phyloP scores from a whole-genome alignment of 2,113 vertebrate species.

The Blennius ocellaris region DNA sequence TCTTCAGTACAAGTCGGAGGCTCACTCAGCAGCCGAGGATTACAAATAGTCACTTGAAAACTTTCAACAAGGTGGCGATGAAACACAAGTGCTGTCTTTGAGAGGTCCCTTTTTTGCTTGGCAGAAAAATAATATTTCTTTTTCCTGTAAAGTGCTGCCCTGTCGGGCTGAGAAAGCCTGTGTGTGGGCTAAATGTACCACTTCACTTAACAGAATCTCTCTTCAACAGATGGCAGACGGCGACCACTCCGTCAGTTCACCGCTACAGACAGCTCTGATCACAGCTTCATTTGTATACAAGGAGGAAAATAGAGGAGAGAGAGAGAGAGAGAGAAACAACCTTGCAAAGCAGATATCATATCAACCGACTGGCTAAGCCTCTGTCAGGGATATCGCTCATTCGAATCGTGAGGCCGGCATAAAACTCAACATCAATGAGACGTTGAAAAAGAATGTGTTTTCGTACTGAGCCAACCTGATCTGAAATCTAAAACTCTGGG shows the following conservation, averaged over 20 bases:
- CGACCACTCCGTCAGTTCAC: slow-evolving; percentile 5
- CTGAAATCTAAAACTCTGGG: slow-evolving; percentile 29
- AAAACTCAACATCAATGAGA: slow-evolving; percentile 42
- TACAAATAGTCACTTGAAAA: neutral
- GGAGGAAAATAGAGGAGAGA: neutral
- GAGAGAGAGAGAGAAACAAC: neutral
- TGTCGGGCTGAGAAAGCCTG: slow-evolving; percentile 4
- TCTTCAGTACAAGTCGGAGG: neutral
- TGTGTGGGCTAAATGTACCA: slow-evolving; percentile 25
- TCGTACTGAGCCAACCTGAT: slow-evolving; percentile 30
- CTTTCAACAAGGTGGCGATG: neutral
- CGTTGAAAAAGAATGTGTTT: slow-evolving; percentile 17
- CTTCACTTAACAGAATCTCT: slow-evolving; percentile 19
- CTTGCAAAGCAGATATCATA: slow-evolving; percentile 28
- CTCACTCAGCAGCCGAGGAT: neutral
- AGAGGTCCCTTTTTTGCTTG: neutral
- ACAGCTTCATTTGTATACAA: slow-evolving; percentile 18
- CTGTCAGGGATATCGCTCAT: slow-evolving; percentile 32
- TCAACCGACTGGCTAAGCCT: slow-evolving; percentile 3
- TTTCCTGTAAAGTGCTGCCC: neutral
- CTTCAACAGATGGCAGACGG: slow-evolving; percentile 13
- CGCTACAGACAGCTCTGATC: slow-evolving; percentile 6
- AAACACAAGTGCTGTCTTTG: neutral
- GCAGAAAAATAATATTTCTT: neutral
- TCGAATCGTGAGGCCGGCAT: slow-evolving; percentile 21